phyloP scores from a whole-genome alignment of 2,113 vertebrate species.

The Indicator indicator region DNA sequence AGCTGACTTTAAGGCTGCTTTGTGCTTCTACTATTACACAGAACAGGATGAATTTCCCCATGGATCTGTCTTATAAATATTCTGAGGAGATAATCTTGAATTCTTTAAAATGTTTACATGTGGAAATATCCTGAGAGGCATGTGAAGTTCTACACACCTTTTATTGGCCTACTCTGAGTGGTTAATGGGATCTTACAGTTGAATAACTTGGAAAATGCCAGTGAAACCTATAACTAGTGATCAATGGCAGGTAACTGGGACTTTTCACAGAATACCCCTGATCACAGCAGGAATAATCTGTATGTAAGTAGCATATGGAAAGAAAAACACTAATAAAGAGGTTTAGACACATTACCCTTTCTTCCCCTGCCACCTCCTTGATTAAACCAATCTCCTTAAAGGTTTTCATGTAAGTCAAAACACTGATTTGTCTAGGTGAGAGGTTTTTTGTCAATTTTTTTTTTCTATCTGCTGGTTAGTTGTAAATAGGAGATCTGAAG shows the following conservation, averaged over 20 bases:
- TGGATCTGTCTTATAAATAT: slow-evolving; percentile 46
- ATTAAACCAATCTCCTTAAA: neutral
- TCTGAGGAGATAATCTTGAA: slow-evolving; percentile 42
- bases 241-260: neutral
- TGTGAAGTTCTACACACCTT: neutral
- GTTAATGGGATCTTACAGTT: neutral
- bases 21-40: slow-evolving; percentile 16
- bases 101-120: slow-evolving; percentile 30
- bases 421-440: neutral
- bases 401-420: neutral
- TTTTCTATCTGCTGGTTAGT: neutral
- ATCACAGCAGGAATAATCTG: neutral
- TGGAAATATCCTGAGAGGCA: neutral
- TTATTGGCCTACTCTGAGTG: neutral
- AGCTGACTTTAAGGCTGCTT: slow-evolving; percentile 57
- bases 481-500: neutral
- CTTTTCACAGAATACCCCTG: neutral
- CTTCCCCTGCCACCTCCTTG: neutral
- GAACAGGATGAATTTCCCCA: slow-evolving; percentile 14
- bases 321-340: neutral
- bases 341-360: neutral
- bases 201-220: neutral
- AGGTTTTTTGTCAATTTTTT: neutral
- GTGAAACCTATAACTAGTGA: neutral
- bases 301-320: neutral